phyloP scores from a whole-genome alignment of 2,797 vertebrate genomes.

The Acestrorhynchus altus region DNA sequence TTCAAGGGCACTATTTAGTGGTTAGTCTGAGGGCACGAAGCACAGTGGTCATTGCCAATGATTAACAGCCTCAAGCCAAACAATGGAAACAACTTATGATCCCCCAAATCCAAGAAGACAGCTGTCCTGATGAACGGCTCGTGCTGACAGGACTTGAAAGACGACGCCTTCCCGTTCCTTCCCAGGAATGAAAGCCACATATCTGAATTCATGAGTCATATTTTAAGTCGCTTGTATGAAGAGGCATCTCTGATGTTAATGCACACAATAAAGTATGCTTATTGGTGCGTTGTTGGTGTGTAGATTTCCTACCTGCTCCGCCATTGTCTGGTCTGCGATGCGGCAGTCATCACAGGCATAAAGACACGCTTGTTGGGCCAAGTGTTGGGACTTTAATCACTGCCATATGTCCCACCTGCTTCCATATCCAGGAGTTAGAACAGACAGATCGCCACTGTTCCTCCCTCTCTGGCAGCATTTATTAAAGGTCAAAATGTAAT shows the following conservation, averaged over 20 bases:
- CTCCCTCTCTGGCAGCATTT: constrained; percentile 59
- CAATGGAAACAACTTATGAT: constrained; percentile 33
- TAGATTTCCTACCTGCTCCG: constrained; percentile 10
- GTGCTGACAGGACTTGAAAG: constrained; percentile 50
- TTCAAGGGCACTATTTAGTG: constrained; percentile 55
- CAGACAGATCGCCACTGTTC: constrained; percentile 50
- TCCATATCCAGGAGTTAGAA: constrained; percentile 47
- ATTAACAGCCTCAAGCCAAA: constrained; percentile 52
- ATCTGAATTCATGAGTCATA: constrained; percentile 58
- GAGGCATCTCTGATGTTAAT: constrained; percentile 51
- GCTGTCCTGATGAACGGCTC: constrained; percentile 49
- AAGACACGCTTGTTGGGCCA: constrained; percentile 36
- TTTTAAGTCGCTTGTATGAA: constrained; percentile 49
- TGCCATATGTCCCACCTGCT: constrained; percentile 49
- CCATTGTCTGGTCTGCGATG: constrained; percentile 8
- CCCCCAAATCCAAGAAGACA: constrained; percentile 50
- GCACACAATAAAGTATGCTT: constrained; percentile 53
- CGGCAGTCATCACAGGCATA: constrained; percentile 32
- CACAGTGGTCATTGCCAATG: constrained; percentile 47
- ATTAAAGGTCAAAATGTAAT: constrained; percentile 69
- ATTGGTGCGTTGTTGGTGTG: constrained; percentile 16
- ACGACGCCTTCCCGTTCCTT: constrained; percentile 43
- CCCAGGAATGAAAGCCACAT: constrained; percentile 45
- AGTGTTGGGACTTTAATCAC: constrained; percentile 57
- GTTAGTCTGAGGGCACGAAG: constrained; percentile 35